A percentile compares a stretch with the other conserved stretches of the same genome.
phyloP scores from a whole-genome alignment of 2,888 invertebrate genomes.

The Nesidiocoris tenuis region DNA sequence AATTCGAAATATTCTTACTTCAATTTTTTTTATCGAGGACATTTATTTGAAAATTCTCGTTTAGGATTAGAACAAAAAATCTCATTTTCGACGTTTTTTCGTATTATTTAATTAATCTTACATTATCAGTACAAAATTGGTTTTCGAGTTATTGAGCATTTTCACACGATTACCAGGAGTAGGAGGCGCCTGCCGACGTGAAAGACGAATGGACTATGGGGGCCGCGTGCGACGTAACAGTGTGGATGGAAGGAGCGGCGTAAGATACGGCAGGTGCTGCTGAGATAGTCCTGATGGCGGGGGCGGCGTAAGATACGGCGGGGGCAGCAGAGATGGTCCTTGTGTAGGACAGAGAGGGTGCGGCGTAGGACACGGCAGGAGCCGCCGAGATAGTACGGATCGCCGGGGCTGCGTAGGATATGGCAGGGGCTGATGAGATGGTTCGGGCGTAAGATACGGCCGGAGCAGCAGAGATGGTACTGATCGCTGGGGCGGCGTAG shows the following conservation, averaged over 20 bases:
- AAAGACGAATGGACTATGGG: slow-evolving; percentile 43
- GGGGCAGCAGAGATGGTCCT: slow-evolving; percentile 53
- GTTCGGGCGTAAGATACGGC: slow-evolving; percentile 50
- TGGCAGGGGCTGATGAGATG: slow-evolving; percentile 38
- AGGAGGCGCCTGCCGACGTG: slow-evolving; percentile 35
- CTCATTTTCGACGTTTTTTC: too few species aligned
- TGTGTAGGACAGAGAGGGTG: too few species aligned
- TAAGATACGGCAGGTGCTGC: slow-evolving; percentile 46
- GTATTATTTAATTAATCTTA: too few species aligned
- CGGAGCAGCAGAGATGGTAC: slow-evolving; percentile 16
- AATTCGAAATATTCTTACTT: too few species aligned
- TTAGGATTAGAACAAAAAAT: too few species aligned
- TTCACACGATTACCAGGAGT: slow-evolving; percentile 42
- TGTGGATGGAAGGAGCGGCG: slow-evolving; percentile 43
- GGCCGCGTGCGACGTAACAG: slow-evolving; percentile 40
- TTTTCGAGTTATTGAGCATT: neutral
- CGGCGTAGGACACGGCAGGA: slow-evolving; percentile 51
- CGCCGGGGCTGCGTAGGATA: slow-evolving; percentile 44
- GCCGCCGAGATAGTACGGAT: too few species aligned
- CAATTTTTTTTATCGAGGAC: too few species aligned
- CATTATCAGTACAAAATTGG: slow-evolving; percentile 31
- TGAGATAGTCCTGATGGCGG: slow-evolving; percentile 40
- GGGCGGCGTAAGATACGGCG: slow-evolving; percentile 50
- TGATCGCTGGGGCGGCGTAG: slow-evolving; percentile 9
- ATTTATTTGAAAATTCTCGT: too few species aligned